phyloP scores from a whole-genome alignment of 2,797 vertebrate genomes.

The Platyrinchus mystaceus region DNA sequence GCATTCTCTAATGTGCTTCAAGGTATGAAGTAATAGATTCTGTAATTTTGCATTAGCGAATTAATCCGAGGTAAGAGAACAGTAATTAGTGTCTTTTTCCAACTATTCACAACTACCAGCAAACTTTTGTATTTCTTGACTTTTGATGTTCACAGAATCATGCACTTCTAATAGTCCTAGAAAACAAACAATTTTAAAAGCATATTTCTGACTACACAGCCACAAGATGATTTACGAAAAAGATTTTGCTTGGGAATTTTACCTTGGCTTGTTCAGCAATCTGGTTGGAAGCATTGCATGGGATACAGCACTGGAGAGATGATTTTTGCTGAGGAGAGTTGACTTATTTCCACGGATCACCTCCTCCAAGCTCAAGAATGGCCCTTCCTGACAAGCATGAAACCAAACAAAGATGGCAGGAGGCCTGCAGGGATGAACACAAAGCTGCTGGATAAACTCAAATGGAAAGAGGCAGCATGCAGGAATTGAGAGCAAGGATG shows the following conservation, averaged over 20 bases:
- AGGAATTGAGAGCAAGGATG: not conserved
- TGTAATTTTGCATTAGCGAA: not conserved
- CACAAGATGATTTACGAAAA: not conserved
- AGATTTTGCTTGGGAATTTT: not conserved
- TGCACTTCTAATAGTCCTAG: not conserved
- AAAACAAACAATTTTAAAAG: not conserved
- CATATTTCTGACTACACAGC: not conserved
- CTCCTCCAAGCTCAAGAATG: not conserved
- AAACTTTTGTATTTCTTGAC: not conserved
- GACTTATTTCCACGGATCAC: not conserved
- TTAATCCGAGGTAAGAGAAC: not conserved
- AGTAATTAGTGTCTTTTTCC: not conserved
- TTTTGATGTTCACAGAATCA: not conserved
- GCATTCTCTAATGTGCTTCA: not conserved
- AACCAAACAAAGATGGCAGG: not conserved
- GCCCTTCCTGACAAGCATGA: not conserved
- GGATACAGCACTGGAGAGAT: not conserved
- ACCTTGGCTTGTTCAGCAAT: not conserved
- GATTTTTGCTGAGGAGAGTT: not conserved
- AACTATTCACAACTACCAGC: not conserved
- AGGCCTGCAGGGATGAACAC: not conserved
- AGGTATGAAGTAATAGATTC: fast-evolving
- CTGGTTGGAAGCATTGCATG: not conserved
- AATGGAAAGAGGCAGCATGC: not conserved
- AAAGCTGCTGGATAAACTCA: not conserved